Evolutionary conservation across 2,113 vertebrate genomes (phyloP), one percentile per base, ranked within the genome.

Genomic region (Panthera tigris): DNA sequence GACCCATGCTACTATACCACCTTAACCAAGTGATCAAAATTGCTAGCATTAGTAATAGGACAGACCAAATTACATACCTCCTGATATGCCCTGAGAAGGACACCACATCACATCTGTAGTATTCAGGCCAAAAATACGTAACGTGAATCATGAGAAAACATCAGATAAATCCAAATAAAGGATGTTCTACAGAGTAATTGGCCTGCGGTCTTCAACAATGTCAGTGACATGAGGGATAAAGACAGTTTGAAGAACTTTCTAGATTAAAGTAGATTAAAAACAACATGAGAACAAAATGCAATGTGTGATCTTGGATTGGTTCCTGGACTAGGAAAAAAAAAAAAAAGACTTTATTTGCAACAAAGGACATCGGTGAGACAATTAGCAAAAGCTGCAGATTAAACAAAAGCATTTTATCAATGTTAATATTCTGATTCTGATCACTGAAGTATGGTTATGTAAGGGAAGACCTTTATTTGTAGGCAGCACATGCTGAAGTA

Each of bases 391-490:
- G 27, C 31, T 65, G 18, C 81, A 65, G 25, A 61, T 85, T 52
- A 85, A 96, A 76, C 52, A 89, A 81, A 29, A 94, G 36, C 36
- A 76, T 14, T 52, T 63, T 61, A 76, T 93, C n/a, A 39, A 3
- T 91, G 48, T 89, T 80, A 61, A 74, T 92, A 48, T 96, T 86
- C 80, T 92, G 48, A 57, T 91, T 94, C 73, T 69, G 55, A 91
- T 91, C 55, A 74, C n/a, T 91, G 12, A 68, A 25, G 55, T 39
- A 39, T 94, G 89, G 61, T 96, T 90, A 78, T 39, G 9, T 50
- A 82, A 94, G 50, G 95, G 73, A 89, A 90, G 76, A 66, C 48
- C 13, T 66, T 94, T 86, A 83, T 78, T 94, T 96, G 89, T 85
- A 97, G 80, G 57, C 89, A 82, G 45, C 66, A 45, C 18, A 87